Evolutionary conservation across 2,888 invertebrate genomes (phyloP).

Genomic region (Drosophila koepferae): DNA sequence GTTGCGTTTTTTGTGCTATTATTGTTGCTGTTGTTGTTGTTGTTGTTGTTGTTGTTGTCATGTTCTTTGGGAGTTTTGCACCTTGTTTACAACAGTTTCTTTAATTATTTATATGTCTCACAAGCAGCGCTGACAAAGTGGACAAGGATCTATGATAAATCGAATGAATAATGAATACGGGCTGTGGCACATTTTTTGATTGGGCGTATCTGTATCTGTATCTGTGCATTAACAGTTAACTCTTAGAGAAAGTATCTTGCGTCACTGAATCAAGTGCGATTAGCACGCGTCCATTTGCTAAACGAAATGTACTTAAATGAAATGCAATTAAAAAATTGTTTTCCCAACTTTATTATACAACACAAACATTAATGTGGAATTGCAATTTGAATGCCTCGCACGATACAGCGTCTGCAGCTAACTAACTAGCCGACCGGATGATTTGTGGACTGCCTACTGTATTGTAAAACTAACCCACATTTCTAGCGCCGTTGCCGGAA

Average conservation of each 20-base stretch:
- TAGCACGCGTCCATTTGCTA: slow-evolving; percentile 65
- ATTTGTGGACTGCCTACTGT: slow-evolving; percentile 51
- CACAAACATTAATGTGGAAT: slow-evolving; percentile 47
- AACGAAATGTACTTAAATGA: slow-evolving; percentile 50
- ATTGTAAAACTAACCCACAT: slow-evolving; percentile 56
- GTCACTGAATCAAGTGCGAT: slow-evolving; percentile 12
- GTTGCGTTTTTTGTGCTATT: slow-evolving; percentile 30
- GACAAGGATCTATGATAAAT: slow-evolving; percentile 68
- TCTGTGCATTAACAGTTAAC: neutral
- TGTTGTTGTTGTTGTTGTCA: slow-evolving; percentile 41
- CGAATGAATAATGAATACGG: slow-evolving; percentile 62
- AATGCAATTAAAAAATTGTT: slow-evolving; percentile 68
- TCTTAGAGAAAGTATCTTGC: slow-evolving; percentile 61
- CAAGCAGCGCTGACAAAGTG: slow-evolving; percentile 73
- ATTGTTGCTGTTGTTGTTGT: slow-evolving; percentile 24
- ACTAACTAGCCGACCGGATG: slow-evolving; percentile 33
- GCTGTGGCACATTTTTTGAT: slow-evolving; percentile 38
- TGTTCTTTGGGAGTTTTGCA: slow-evolving; percentile 66
- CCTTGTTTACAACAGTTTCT: slow-evolving; percentile 76
- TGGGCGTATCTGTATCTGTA: slow-evolving; percentile 35
- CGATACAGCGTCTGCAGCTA: slow-evolving; percentile 31
- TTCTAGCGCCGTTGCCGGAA: slow-evolving; percentile 33
- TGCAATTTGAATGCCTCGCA: slow-evolving; percentile 79
- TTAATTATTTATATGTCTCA: slow-evolving; percentile 75
- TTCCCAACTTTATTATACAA: slow-evolving; percentile 52